These are phyloP conservation scores for Priocnemis perturbator DNA, from an alignment of 2,888 invertebrate species.

Conservation along the genomic window DNA sequence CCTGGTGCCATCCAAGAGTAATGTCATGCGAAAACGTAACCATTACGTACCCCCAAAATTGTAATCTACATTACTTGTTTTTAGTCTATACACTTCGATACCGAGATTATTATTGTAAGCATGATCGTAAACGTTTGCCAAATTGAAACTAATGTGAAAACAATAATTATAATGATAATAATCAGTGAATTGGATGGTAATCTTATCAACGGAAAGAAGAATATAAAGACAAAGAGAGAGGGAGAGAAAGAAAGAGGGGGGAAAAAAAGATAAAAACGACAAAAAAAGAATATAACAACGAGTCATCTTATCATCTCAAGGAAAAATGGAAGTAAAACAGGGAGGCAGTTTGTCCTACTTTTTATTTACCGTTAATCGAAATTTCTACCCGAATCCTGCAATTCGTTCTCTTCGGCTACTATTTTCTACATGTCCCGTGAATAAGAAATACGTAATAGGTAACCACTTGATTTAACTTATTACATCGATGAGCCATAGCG, in stretches of 20 bases:
- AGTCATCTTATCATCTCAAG: conserved; percentile 52
- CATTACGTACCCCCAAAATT: conserved; percentile 63
- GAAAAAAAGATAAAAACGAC: conserved; percentile 33
- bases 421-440: no score
- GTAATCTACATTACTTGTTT: conserved; percentile 68
- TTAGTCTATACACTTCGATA: conserved; percentile 69
- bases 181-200: conserved; percentile 56
- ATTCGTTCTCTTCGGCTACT: no score
- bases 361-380: conserved; percentile 15
- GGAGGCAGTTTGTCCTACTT: conserved; percentile 42
- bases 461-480: no score
- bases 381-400: neutral
- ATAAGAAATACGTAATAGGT: no score
- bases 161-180: conserved; percentile 60
- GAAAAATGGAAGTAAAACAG: conserved; percentile 34
- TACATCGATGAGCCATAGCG: conserved; percentile 12
- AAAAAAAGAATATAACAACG: conserved; percentile 37
- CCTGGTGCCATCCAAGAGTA: conserved; percentile 73
- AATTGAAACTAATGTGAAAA: conserved; percentile 66
- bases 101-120: conserved; percentile 70
- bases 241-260: conserved; percentile 11
- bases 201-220: conserved; percentile 46
- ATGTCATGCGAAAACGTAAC: conserved; percentile 46
- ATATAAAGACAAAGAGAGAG: conserved; percentile 27
- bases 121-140: conserved; percentile 70